Conservation (phyloP, 2,888 invertebrate genomes). For the Pherbina coryleti region DNA sequence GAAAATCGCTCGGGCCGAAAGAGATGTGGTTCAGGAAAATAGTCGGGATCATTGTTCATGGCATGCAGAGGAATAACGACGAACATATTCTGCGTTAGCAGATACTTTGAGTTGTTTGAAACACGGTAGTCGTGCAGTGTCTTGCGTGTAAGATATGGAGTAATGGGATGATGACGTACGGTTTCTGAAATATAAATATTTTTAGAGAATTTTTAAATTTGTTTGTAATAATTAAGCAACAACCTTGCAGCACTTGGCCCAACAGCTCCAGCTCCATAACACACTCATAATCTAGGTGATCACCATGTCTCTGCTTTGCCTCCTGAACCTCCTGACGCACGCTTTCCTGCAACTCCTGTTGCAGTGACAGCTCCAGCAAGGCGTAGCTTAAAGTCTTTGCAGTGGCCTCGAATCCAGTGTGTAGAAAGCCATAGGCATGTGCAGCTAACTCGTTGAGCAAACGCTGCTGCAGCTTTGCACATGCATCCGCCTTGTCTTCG, state of each 20-base stretch:
- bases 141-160: constrained; percentile 63
- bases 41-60: constrained; percentile 74
- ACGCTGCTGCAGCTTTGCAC: constrained; percentile 55
- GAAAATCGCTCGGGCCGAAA: constrained; percentile 76
- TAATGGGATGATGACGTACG: constrained; percentile 73
- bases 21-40: constrained; percentile 74
- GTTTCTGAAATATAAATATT: constrained; percentile 68
- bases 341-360: constrained; percentile 56
- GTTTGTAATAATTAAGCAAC: not conserved
- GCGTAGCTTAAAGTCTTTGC: constrained; percentile 74
- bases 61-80: constrained; percentile 73
- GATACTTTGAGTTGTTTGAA: constrained; percentile 64
- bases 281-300: constrained; percentile 61
- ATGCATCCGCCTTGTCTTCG: constrained; percentile 57
- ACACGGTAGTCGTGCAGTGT: constrained; percentile 70
- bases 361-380: constrained; percentile 63
- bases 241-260: constrained; percentile 62
- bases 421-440: constrained; percentile 64
- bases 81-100: constrained; percentile 57
- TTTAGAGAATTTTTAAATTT: not conserved
- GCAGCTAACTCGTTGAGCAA: constrained; percentile 64
- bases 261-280: constrained; percentile 60
- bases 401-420: constrained; percentile 77
- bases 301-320: constrained; percentile 54
- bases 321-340: constrained; percentile 60